Evolutionary conservation across 1,140 invertebrate species (phyloP).

Genomic region (Cyphomyrmex costatus): DNA sequence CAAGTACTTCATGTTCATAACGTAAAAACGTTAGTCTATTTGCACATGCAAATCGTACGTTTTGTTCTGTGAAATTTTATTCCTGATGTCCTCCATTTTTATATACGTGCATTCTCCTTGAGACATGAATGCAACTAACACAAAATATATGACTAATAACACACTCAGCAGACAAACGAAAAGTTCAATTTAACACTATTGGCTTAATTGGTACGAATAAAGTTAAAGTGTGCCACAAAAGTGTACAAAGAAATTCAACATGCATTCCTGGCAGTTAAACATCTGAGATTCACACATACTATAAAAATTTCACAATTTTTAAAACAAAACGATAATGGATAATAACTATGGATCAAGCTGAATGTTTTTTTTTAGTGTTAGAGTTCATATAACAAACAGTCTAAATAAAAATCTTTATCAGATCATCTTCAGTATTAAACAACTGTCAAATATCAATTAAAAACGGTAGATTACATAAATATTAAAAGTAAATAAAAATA

Average conservation of each 20-base stretch:
- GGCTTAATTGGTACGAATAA: constrained; percentile 22
- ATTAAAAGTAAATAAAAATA: too few relatives aligned
- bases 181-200: constrained; percentile 29
- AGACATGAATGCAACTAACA: not conserved
- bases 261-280: not conserved
- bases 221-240: not conserved
- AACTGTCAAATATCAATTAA: too few relatives aligned
- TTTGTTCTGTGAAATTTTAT: not conserved
- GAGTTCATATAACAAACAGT: too few relatives aligned
- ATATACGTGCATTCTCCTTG: constrained; percentile 1
- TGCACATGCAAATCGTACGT: not conserved
- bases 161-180: not conserved
- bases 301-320: not conserved
- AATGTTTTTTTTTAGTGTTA: too few relatives aligned
- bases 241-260: not conserved
- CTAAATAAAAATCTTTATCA: too few relatives aligned
- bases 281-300: not conserved
- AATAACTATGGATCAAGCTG: too few relatives aligned
- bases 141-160: not conserved
- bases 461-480: too few relatives aligned
- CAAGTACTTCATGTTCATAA: not conserved
- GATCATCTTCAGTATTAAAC: too few relatives aligned
- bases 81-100: not conserved
- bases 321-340: too few relatives aligned
- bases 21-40: not conserved